These are phyloP conservation scores for Drosophila sechellia DNA, from an alignment of 1,140 invertebrate species.

Conservation along the genomic window DNA sequence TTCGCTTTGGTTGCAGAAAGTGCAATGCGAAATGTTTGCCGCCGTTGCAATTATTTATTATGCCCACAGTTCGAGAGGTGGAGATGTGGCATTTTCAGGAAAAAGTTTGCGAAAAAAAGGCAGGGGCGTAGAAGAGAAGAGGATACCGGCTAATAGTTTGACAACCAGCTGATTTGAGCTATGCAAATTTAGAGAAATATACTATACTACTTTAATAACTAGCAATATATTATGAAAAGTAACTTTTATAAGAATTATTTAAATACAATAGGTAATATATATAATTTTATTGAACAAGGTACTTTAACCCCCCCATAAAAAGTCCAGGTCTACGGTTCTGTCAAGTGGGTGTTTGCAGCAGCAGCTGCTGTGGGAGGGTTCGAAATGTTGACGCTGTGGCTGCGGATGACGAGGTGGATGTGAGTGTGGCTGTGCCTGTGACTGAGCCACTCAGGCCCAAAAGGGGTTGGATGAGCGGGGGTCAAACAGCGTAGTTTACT, in stretches of 20 bases:
- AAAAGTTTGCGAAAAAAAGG: background rate
- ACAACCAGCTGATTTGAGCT: background rate
- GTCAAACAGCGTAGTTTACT: slow-evolving; percentile 35
- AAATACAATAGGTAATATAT: too few species aligned
- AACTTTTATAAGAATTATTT: too few species aligned
- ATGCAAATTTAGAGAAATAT: too few species aligned
- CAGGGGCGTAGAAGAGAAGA: background rate
- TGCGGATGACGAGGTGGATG: slow-evolving; percentile 32
- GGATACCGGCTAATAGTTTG: background rate
- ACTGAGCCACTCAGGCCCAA: slow-evolving; percentile 73
- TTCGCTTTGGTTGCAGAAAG: slow-evolving; percentile 79
- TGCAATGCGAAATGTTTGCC: slow-evolving; percentile 78
- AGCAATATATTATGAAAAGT: too few species aligned
- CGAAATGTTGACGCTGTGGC: slow-evolving; percentile 26
- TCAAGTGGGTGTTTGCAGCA: slow-evolving; percentile 20
- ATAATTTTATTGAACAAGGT: too few species aligned
- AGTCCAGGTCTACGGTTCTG: background rate
- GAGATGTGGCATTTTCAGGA: slow-evolving; percentile 17
- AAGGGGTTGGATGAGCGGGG: slow-evolving; percentile 5
- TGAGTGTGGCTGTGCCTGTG: slow-evolving; percentile 30
- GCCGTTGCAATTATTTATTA: slow-evolving; percentile 81
- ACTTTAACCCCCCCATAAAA: background rate
- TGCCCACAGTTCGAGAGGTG: slow-evolving; percentile 44
- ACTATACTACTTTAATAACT: too few species aligned
- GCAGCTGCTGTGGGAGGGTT: slow-evolving; percentile 58